Conservation (phyloP, 2,888 invertebrate genomes). For the Nephrocerus scutellatus region DNA sequence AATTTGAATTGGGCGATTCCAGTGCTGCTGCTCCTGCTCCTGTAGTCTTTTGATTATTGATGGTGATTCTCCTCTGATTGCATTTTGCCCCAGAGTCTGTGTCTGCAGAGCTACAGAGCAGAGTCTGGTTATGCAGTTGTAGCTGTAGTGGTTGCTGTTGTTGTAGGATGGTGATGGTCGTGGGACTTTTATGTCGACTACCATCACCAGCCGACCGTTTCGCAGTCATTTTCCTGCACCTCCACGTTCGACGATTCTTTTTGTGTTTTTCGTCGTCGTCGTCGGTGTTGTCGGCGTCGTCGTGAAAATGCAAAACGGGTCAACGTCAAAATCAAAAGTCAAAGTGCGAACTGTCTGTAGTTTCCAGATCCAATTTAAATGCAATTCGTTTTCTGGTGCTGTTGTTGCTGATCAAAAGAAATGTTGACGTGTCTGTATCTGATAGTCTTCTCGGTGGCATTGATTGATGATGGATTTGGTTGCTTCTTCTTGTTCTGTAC, state of each 20-base stretch:
- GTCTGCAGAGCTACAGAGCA: too few relatives aligned
- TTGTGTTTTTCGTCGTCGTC: constrained; percentile 10
- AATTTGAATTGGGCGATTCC: too few relatives aligned
- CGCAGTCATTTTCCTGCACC: constrained; percentile 25
- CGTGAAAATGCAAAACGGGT: too few relatives aligned
- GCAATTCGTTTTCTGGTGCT: constrained; percentile 10
- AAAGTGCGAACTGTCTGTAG: too few relatives aligned
- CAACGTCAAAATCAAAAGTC: too few relatives aligned
- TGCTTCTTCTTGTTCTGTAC: too few relatives aligned
- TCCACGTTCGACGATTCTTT: constrained; percentile 20
- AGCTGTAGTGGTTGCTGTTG: constrained; percentile 15
- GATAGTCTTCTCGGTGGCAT: constrained; percentile 25
- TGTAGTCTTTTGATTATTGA: too few relatives aligned
- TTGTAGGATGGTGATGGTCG: constrained; percentile 4
- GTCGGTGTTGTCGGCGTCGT: too few relatives aligned
- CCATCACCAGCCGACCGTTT: constrained; percentile 24
- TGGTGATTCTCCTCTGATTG: too few relatives aligned
- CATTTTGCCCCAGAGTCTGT: too few relatives aligned
- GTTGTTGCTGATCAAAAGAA: constrained; percentile 21
- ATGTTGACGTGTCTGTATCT: constrained; percentile 25
- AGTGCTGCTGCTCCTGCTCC: constrained; percentile 3
- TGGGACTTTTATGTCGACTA: constrained; percentile 18
- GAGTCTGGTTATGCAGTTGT: constrained; percentile 20
- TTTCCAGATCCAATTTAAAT: too few relatives aligned
- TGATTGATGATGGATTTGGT: constrained; percentile 22